Evolutionary conservation across 64 coral and sea anemone species (phyloP).

Genomic region (Stylophora pistillata): DNA sequence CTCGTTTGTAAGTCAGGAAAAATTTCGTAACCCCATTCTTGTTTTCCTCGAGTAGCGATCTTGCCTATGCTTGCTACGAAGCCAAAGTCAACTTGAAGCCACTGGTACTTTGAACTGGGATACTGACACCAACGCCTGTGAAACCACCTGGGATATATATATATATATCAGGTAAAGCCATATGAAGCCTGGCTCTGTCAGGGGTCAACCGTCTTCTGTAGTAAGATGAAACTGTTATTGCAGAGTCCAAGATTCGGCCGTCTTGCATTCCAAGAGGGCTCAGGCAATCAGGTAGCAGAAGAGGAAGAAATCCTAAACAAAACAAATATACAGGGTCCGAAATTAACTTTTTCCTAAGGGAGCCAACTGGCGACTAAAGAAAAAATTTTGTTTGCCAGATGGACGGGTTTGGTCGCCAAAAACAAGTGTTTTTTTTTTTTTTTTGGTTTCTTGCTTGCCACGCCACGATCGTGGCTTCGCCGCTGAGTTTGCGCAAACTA

Average conservation of each 20-base stretch:
- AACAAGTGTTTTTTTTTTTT: no score
- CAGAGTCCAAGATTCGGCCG: slow-evolving; percentile 24
- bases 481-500: no score
- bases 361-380: no score
- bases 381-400: no score
- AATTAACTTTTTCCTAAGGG: no score
- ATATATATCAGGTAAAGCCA: slow-evolving; percentile 15
- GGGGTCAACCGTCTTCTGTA: slow-evolving; percentile 26
- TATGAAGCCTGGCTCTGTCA: slow-evolving; percentile 4
- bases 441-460: no score
- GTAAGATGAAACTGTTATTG: slow-evolving; percentile 46
- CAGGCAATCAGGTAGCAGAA: slow-evolving; percentile 9
- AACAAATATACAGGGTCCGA: no score
- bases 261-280: slow-evolving; percentile 49
- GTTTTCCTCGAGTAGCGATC: slow-evolving; percentile 62
- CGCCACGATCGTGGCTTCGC: no score
- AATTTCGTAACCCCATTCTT: slow-evolving; percentile 56
- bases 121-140: slow-evolving; percentile 52
- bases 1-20: slow-evolving; percentile 11
- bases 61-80: slow-evolving; percentile 7
- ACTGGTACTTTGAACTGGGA: not conserved
- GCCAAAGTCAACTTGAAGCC: slow-evolving; percentile 43
- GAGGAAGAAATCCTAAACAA: slow-evolving; percentile 31
- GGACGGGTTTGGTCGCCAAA: no score
- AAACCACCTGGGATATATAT: not conserved